Evolutionary conservation across 2,888 invertebrate species (phyloP), one percentile per base, ranked within the genome.

Genomic region (Hecatera dysodea): DNA sequence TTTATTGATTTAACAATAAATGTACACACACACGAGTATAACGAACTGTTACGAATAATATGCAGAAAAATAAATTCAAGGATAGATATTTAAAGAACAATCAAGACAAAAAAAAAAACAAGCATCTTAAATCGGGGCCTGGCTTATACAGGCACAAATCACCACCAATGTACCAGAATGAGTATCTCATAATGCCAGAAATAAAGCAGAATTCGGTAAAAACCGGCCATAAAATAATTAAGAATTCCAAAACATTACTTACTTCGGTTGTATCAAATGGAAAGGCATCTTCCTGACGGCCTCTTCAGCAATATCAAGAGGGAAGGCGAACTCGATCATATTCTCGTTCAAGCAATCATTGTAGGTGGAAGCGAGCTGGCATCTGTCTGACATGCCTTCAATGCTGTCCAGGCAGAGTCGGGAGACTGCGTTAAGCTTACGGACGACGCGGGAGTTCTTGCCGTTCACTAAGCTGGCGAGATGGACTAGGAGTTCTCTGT

Each of bases 281-380:
- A 95, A 96, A 0, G 96, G 95, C 95, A 95, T 95, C 83, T 95
- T 95, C 48, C 93, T 90, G 0, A 95, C 95, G 0, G 93, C 95
- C 64, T 95, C 95, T 59, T 95, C 95, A 8, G 95, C 95, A 4
- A 96, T 91, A 8, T 95, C 95, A 1, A 95, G 81, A 0, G 96
- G 95, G 67, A 96, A 96, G 0, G 95, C 92, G 60, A 96, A 95
- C 57, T 95, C 96, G 24, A 92, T 85, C 95, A 95, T 95, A 76
- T 95, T 95, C 60, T 95, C 95, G 46, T 95, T 95, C 15, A 95
- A 77, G 66, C 95, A 95, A 83, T 95, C 95, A 59, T 95, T 95
- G 85, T 95, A 96, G 0, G 94, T 94, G 0, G 95, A 95, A 0
- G 95, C 95, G 1, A 95, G 87, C 59, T 95, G 95, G 72, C 95